A percentile compares a stretch with the other conserved stretches of the same genome.
These are phyloP conservation scores for Salvelinus fontinalis DNA, from an alignment of 2,113 vertebrate species.

Conservation along the genomic window DNA sequence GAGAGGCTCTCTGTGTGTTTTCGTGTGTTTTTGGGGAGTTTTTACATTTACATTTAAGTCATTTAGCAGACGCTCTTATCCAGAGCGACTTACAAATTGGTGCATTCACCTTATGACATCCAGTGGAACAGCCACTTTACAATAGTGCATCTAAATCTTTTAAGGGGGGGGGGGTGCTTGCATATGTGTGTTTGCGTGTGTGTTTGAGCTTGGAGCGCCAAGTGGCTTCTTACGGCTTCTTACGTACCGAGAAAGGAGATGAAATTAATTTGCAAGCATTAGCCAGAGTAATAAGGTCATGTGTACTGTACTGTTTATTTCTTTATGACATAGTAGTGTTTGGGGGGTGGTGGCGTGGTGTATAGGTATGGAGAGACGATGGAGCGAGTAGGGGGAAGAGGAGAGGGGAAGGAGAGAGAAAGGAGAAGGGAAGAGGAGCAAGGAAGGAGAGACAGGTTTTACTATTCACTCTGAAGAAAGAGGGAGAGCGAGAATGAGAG, in stretches of 20 bases:
- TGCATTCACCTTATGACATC: too few relatives aligned
- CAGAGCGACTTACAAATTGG: too few relatives aligned
- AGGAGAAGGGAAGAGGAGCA: background rate
- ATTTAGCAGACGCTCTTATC: too few relatives aligned
- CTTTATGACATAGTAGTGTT: background rate
- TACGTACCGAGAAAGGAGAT: background rate
- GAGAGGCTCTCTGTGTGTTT: background rate
- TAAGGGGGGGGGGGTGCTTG: too few relatives aligned
- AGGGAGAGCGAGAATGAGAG: too few relatives aligned
- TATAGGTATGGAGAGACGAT: background rate
- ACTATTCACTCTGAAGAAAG: background rate
- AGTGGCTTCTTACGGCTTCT: background rate
- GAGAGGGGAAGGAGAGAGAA: background rate
- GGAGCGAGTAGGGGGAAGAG: background rate
- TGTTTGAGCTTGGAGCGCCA: constrained; percentile 3
- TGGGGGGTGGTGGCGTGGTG: background rate
- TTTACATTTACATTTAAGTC: too few relatives aligned
- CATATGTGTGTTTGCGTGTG: constrained; percentile 6
- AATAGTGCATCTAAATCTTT: too few relatives aligned
- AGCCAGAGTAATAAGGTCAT: constrained; percentile 2
- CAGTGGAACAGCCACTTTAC: too few relatives aligned
- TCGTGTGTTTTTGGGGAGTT: background rate
- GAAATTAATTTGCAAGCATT: background rate
- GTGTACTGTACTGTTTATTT: background rate
- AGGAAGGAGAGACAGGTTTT: background rate